Evolutionary conservation across 2,888 invertebrate species (phyloP), one percentile per base, ranked within the genome.

Genomic region (Clostera curtula): DNA sequence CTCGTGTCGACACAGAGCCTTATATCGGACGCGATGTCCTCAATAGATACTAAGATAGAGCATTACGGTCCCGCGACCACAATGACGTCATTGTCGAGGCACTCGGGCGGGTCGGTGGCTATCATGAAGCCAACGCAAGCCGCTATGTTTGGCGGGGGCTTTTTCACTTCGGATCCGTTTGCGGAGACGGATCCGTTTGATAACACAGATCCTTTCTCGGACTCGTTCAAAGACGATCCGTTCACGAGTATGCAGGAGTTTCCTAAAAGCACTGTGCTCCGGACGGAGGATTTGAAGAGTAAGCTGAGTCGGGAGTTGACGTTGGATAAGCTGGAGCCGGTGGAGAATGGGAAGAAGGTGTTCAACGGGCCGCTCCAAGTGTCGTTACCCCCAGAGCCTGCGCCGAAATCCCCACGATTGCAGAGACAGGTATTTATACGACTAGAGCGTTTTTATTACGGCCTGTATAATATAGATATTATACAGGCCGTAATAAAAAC

Each of bases 151-250:
- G 43, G 62, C 23, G 56, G 60, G 12, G 60, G 57, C 40, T 73
- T 85, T 48, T 88, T 86, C 61, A 50, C 76, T 33, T 63, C 80
- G 12, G 89, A 89, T 66, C 89, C 89, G 25, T 89, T 89, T 68
- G 87, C 86, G 35, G 89, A 89, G 53, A 85, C 79, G 25, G 92
- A 92, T 72, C 92, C 92, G 19, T 92, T 93, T 64, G 91, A 90
- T 53, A 87, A 87, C 52, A 83, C 86, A 23, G 90, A 90, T 61
- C 89, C 89, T 4, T 90, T 90, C 57, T 86, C 87, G 34, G 88
- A 89, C 46, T 87, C 76, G 43, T 85, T 60, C 69, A 84, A 71
- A 36, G 86, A 86, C 39, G 89, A 90, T 56, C 89, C 89, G 8
- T 90, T 90, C 56, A 73, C 71, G 43, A 69, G 59, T 39, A 60